phyloP scores from a whole-genome alignment of 2,797 vertebrate genomes.

The Notolepis coatsorum region DNA sequence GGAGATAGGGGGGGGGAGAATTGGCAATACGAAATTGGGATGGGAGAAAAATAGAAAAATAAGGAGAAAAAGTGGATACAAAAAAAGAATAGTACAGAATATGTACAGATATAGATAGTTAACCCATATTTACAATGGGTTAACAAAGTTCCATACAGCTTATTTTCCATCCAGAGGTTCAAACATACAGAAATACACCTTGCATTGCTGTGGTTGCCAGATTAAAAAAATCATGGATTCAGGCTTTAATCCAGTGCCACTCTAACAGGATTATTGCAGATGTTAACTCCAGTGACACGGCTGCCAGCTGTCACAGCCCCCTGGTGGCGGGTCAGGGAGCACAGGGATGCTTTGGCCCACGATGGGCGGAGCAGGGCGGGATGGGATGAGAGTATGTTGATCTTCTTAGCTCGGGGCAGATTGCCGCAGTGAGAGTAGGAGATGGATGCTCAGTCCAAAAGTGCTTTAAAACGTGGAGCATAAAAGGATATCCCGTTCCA shows the following conservation, averaged over 20 bases:
- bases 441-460: conserved; percentile 51
- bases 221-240: too few species aligned
- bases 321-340: conserved; percentile 54
- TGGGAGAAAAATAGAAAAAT: too few species aligned
- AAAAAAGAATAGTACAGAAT: too few species aligned
- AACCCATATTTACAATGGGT: too few species aligned
- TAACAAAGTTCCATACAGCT: too few species aligned
- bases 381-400: conserved; percentile 66
- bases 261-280: conserved; percentile 79
- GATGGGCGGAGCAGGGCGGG: conserved; percentile 65
- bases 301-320: conserved; percentile 70
- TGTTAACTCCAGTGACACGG: conserved; percentile 55
- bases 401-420: conserved; percentile 63
- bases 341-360: conserved; percentile 10
- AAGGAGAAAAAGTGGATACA: too few species aligned
- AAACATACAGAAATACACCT: too few species aligned
- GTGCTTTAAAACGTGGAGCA: conserved; percentile 34
- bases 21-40: too few species aligned
- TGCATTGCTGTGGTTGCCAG: too few species aligned
- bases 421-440: conserved; percentile 36
- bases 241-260: conserved; percentile 65
- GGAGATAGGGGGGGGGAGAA: too few species aligned
- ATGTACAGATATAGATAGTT: too few species aligned
- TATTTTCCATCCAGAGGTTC: too few species aligned
- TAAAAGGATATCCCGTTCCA: conserved; percentile 14